A percentile compares a stretch with the other conserved stretches of the same genome.
phyloP scores from a whole-genome alignment of 1,140 invertebrate genomes.

The Marisa cornuarietis region DNA sequence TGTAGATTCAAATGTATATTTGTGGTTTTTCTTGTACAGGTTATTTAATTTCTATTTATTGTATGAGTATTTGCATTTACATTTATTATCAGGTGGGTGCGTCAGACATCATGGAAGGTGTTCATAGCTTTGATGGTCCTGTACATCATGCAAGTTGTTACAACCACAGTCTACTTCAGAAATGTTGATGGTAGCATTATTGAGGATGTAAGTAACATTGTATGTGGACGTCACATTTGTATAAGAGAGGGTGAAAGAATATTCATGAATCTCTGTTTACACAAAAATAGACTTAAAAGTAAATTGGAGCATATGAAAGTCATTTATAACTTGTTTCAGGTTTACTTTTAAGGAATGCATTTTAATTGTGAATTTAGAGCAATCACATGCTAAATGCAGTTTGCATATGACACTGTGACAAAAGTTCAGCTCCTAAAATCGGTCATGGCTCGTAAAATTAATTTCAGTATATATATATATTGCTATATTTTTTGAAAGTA shows the following conservation, averaged over 20 bases:
- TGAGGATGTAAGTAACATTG: conserved; percentile 52
- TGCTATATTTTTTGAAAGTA: too few species aligned
- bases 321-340: background rate
- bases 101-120: conserved; percentile 81
- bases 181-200: conserved; percentile 51
- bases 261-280: too few species aligned
- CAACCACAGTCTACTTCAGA: conserved; percentile 72
- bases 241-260: too few species aligned
- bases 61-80: background rate
- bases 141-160: conserved; percentile 80
- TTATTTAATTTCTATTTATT: conserved; percentile 6
- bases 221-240: too few species aligned
- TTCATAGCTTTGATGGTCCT: conserved; percentile 79
- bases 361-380: background rate
- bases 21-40: background rate
- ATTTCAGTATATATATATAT: too few species aligned
- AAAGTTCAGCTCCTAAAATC: too few species aligned
- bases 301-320: background rate
- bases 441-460: too few species aligned
- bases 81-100: conserved; percentile 75
- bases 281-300: too few species aligned
- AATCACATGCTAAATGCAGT: background rate
- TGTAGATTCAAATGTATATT: too few species aligned
- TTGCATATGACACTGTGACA: too few species aligned
- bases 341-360: background rate